Evolutionary conservation across 2,888 invertebrate genomes (phyloP), one percentile per base, ranked within the genome.

Genomic region (Homarus gammarus): DNA sequence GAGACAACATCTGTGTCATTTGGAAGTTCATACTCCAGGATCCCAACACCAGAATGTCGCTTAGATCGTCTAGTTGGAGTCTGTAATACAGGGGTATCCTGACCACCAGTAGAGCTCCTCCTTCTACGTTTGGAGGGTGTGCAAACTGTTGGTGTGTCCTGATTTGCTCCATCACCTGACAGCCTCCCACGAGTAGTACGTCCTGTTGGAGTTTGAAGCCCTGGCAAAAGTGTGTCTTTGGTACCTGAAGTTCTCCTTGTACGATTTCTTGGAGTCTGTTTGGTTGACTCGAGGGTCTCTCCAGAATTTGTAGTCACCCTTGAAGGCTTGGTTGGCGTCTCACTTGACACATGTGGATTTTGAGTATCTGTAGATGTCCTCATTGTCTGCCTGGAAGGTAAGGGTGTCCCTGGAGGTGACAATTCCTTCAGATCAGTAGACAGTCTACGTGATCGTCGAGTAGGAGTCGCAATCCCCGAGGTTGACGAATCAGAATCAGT

Each of bases 21-120:
- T n/a, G 61, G n/a, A 61, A n/a, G 27, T 38, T 36, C 40, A 33
- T 18, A 36, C 56, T 27, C 33, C 0, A 33, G 36, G 31, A 36
- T 56, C 61, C 56, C 27, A 1, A 38, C n/a, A 38, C 38, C 33
- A 31, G n/a, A 33, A 22, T 27, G 61, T 38, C 79, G 56, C 8
- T 61, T 36, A 22, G 79, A 61, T 6, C 79, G 79, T 33, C 79
- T 36, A 8, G 40, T 56, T 78, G 79, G 61, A 33, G 79, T 36
- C 36, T 33, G 44, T 10, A 51, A n/a, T 51, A 5, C 33, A 8
- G 79, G 36, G 6, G 38, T 38, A 40, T 38, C 38, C 36, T 2
- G 61, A 27, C 27, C 61, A n/a, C 27, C 27, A 12, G 56, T 56
- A 0, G 61, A 64, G 12, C 12, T 18, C 10, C 61, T 64, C 18